These are phyloP conservation scores for Dascyllus trimaculatus DNA, from an alignment of 2,113 vertebrate species.

Conservation along the genomic window DNA sequence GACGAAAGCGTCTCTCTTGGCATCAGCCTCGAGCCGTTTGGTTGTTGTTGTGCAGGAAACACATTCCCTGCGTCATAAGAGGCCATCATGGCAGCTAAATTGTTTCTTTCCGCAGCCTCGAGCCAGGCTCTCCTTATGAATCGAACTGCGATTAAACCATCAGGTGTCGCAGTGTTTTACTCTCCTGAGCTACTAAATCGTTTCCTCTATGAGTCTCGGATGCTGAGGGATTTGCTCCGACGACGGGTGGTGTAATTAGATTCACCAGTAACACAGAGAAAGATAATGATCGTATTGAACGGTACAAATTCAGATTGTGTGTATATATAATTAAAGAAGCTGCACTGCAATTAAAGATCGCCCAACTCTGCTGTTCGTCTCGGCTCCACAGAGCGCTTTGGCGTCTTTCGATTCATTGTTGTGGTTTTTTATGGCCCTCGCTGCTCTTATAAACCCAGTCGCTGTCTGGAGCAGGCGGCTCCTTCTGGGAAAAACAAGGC, in stretches of 20 bases:
- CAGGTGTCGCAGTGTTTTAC: conserved; percentile 12
- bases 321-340: neutral
- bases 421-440: neutral
- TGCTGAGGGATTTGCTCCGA: conserved; percentile 20
- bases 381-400: no score
- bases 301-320: neutral
- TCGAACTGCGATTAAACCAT: conserved; percentile 46
- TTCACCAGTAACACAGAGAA: neutral
- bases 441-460: neutral
- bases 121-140: conserved; percentile 39
- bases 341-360: neutral
- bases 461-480: no score
- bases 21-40: neutral
- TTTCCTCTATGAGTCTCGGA: conserved; percentile 16
- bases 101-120: conserved; percentile 15
- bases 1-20: no score
- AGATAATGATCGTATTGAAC: neutral
- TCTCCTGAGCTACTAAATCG: conserved; percentile 21
- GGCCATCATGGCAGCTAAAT: conserved; percentile 33
- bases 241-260: conserved; percentile 28
- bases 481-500: no score
- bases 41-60: conserved; percentile 28
- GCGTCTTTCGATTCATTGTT: no score
- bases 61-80: conserved; percentile 2
- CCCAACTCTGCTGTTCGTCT: no score